Evolutionary conservation across 2,888 invertebrate genomes (phyloP).

Genomic region (Neelides folsomi): DNA sequence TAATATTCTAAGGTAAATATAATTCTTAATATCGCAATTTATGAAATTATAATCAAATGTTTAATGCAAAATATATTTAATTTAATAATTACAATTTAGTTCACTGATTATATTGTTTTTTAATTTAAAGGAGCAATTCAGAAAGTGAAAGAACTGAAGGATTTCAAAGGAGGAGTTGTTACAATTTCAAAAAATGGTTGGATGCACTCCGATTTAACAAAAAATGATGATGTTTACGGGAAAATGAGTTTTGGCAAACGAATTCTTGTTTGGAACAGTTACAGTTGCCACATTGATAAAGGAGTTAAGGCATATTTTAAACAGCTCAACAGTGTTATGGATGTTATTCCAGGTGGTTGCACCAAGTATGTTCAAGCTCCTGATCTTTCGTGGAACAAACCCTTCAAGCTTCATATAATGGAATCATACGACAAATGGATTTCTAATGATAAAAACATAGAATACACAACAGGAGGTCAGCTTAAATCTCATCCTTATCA

Average conservation of each 20-base stretch:
- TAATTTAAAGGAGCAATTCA: too few species aligned
- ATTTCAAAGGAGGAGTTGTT: neutral
- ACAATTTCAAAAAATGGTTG: neutral
- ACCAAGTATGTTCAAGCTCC: neutral
- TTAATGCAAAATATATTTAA: too few species aligned
- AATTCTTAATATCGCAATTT: too few species aligned
- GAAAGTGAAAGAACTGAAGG: neutral
- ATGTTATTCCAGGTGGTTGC: constrained; percentile 1
- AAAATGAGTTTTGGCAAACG: too few species aligned
- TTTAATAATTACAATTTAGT: too few species aligned
- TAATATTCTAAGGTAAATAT: too few species aligned
- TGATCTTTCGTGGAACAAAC: neutral
- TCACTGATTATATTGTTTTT: too few species aligned
- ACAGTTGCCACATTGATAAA: neutral
- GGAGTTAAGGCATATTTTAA: neutral
- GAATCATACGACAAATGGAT: neutral
- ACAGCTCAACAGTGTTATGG: neutral
- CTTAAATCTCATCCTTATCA: neutral
- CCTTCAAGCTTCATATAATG: neutral
- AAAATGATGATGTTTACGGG: too few species aligned
- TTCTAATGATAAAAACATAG: neutral
- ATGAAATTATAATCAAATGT: too few species aligned
- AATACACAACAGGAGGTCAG: neutral
- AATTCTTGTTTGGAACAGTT: too few species aligned
- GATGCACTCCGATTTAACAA: neutral